Evolutionary conservation across 2,797 vertebrate genomes (phyloP).

Genomic region (Gorsachius magnificus): DNA sequence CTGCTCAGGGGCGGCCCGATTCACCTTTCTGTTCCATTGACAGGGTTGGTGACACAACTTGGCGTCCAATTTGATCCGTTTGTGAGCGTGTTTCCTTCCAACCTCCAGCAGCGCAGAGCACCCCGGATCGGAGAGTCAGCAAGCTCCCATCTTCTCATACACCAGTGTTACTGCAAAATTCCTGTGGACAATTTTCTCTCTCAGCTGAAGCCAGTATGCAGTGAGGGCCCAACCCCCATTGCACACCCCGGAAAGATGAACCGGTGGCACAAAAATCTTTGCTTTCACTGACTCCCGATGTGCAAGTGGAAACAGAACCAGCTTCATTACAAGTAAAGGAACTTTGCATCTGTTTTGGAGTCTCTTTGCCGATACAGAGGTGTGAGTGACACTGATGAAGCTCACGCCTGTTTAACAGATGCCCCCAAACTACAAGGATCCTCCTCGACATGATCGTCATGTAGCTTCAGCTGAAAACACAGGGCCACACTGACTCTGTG

Average conservation of each 20-base stretch:
- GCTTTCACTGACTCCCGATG: neutral
- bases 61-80: fast-evolving
- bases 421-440: neutral
- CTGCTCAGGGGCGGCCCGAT: fast-evolving
- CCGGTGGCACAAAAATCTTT: neutral
- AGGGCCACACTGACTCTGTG: neutral
- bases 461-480: neutral
- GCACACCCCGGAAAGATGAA: neutral
- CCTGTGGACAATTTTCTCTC: fast-evolving
- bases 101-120: fast-evolving
- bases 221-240: neutral
- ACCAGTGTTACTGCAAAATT: neutral
- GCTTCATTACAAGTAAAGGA: neutral
- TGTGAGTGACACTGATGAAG: neutral
- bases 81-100: neutral
- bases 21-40: neutral
- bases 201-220: neutral
- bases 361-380: neutral
- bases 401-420: neutral
- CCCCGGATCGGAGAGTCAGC: neutral
- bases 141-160: neutral
- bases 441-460: neutral
- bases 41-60: neutral
- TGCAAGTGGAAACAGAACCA: fast-evolving
- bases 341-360: neutral